Percentiles rank a stretch among this genome's conserved stretches.
Conservation (phyloP, 2,797 vertebrate genomes). For the Semaprochilodus insignis region DNA sequence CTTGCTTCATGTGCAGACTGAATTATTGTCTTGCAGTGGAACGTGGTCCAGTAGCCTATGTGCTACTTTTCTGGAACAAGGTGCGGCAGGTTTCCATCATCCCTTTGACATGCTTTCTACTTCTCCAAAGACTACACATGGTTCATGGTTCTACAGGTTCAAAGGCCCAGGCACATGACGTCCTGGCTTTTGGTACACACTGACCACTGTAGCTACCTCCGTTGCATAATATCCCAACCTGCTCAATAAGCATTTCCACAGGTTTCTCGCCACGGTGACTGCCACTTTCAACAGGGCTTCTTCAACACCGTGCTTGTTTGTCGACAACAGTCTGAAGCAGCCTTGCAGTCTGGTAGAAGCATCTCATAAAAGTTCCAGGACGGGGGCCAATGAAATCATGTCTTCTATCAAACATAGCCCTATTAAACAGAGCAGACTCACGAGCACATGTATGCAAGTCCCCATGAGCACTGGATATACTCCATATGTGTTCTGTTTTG, state of each 20-base stretch:
- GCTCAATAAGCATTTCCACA: constrained; percentile 35
- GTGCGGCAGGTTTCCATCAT: constrained; percentile 27
- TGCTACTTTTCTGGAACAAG: constrained; percentile 29
- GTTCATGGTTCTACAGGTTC: neutral
- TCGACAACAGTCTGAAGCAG: constrained; percentile 17
- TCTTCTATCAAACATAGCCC: constrained; percentile 51
- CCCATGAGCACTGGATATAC: constrained; percentile 21
- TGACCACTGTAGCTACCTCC: constrained; percentile 13
- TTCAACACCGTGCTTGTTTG: constrained; percentile 40
- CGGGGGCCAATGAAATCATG: constrained; percentile 45
- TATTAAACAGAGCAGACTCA: constrained; percentile 37
- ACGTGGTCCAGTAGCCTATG: neutral
- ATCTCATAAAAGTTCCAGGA: constrained; percentile 50
- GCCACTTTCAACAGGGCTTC: constrained; percentile 28
- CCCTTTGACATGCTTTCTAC: neutral
- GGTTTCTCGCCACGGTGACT: constrained; percentile 25
- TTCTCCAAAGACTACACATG: neutral
- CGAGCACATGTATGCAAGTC: constrained; percentile 31
- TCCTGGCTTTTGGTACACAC: neutral
- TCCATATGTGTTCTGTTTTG: constrained; percentile 36
- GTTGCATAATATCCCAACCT: constrained; percentile 22
- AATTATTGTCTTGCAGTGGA: constrained; percentile 11
- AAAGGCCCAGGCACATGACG: constrained; percentile 23
- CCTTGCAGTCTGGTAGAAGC: constrained; percentile 47
- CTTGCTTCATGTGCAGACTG: neutral